Base-by-base conservation (phyloP, 2,113 vertebrate species). In the Trogon surrucura region DNA sequence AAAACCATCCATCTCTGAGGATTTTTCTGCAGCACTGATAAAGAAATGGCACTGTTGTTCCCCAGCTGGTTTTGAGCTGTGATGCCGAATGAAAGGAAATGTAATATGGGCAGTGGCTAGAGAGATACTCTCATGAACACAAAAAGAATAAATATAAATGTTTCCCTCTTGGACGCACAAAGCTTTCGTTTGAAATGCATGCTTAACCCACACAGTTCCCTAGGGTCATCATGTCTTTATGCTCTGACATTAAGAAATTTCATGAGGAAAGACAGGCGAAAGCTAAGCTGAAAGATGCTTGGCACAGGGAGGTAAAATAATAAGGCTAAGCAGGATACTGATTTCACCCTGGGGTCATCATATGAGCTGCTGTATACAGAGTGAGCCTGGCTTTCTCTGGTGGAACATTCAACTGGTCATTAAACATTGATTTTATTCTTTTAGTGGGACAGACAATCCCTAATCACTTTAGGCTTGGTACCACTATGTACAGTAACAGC, bases 361-460 rank as follows among this genome's bases (percentile, higher is more conserved):
- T 58, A 30, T 54, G 81, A 96, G 75, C 85, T 96, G 51, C 66
- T 79, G 32, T 71, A 15, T 41, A 34, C 32, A 73, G 64, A 57
- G 13, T 29, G 38, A 86, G 38, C 51, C 29, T 7, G 4, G 10
- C 69, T 91, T 94, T 44, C 79, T 92, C 78, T 79, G 47, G 45
- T 93, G 67, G 60, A 91, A 83, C 53, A 80, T 7, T 69, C 82
- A 93, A 60, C 67, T 89, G 48, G 79, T 57, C 84, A 90, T 97
- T 95, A 95, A 90, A 93, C 78, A 96, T 48, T 57, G 75, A 95
- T 91, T 91, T 89, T 71, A 85, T 94, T 91, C 83, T 96, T 95
- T 91, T 58, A 86, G 67, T 91, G 90, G 36, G 91, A 82, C 57
- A 86, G 80, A 67, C 51, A 93, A 58, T 56, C 78, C 69, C 92